Base-by-base conservation (phyloP, 2,888 invertebrate genomes). In the Conus canariensis region DNA sequence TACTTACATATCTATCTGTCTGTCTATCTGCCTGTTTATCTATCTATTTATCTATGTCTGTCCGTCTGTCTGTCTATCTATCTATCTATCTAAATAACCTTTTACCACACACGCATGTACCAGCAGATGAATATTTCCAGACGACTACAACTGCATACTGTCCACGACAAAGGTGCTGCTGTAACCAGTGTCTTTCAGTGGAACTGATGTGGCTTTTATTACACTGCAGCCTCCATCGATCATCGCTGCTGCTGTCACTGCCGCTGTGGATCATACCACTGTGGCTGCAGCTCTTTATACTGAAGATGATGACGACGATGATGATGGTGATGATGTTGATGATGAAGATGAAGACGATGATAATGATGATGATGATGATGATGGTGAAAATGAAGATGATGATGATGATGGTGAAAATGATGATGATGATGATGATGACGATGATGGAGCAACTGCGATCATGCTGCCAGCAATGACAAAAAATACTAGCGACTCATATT, bases 281-380 rank as follows among this genome's bases (percentile, higher is more conserved):
- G 74, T n/a, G 22, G 74, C 70, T 70, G 70, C n/a, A 8, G n/a
- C n/a, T 70, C 8, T 22, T 64, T 10, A 64, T 64, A 16, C 1
- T 64, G 64, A 64, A 30, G 80, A 80, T 45, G 30, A 80, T 80
- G 25, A 80, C 10, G 30, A 30, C 25, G 30, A 80, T 9, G 80
- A 30, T 80, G 80, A 30, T 30, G 30, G 6, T 80, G 80, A 80
- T 30, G 80, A 80, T 80, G 80, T 0, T 30, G 30, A 80, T 80
- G 70, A 80, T 30, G 30, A 80, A 45, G 80, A 30, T 80, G 80
- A 80, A 45, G 30, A 80, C 45, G 30, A 80, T 80, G 80, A 56
- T 56, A 16, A 80, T 80, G 80, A 16, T 56, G 30, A 77, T 30
- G 77, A 77, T 77, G 77, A 77, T 77, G 77, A 77, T 77, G 77